A percentile compares a stretch with the other conserved stretches of the same genome.
phyloP scores from a whole-genome alignment of 2,113 vertebrate genomes.

The Pelecanoides urinatrix region DNA sequence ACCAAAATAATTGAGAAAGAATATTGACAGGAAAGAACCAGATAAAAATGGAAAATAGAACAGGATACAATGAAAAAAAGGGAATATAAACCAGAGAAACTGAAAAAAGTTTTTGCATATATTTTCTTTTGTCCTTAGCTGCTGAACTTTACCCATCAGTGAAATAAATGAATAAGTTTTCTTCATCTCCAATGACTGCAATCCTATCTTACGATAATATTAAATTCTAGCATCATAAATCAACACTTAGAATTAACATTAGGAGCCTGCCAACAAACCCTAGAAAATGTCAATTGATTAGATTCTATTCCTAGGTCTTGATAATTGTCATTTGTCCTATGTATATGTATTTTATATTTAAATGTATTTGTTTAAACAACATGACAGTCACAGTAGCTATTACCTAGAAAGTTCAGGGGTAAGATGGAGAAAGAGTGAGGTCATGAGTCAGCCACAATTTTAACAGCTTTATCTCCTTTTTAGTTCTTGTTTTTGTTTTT shows the following conservation, averaged over 20 bases:
- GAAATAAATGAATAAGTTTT: conserved; percentile 19
- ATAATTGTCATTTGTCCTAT: not conserved
- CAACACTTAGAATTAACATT: conserved; percentile 21
- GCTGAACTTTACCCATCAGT: conserved; percentile 1
- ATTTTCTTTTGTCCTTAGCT: conserved; percentile 15
- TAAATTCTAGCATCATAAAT: conserved; percentile 48
- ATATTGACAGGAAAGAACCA: not conserved
- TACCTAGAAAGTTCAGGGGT: not conserved
- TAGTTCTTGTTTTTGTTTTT: not conserved
- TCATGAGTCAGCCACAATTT: not conserved
- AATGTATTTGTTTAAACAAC: not conserved
- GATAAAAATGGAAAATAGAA: not conserved
- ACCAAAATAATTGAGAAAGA: not conserved
- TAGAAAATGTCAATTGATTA: conserved; percentile 23
- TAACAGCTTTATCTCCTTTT: not conserved
- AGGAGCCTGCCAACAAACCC: not conserved
- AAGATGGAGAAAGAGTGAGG: not conserved
- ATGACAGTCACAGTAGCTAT: not conserved
- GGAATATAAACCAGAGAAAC: not conserved
- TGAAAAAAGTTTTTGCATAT: not conserved
- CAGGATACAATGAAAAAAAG: not conserved
- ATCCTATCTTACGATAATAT: not conserved
- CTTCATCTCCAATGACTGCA: conserved; percentile 17
- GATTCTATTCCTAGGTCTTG: not conserved
- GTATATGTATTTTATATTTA: not conserved